Conservation (phyloP, 2,797 vertebrate genomes). For the Leptodactylus fallax region DNA sequence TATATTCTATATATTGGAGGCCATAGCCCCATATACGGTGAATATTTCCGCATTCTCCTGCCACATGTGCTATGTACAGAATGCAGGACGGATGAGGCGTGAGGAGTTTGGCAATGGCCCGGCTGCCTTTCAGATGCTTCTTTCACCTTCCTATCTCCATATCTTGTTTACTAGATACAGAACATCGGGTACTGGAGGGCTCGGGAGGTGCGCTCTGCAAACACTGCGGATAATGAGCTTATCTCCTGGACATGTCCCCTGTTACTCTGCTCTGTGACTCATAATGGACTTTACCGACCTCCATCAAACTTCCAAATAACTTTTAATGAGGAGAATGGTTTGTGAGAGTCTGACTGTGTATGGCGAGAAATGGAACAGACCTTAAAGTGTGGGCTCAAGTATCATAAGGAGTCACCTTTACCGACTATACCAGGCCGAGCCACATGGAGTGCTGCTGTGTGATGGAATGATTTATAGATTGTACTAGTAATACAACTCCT, state of each 20-base stretch:
- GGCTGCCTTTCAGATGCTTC: no score
- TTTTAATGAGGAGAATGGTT: not conserved
- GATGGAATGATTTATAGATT: not conserved
- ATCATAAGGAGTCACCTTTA: no score
- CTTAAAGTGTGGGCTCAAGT: no score
- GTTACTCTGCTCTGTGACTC: not conserved
- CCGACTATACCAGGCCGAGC: not conserved
- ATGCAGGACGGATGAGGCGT: no score
- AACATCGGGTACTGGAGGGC: not conserved
- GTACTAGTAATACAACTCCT: not conserved
- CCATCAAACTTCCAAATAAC: not conserved
- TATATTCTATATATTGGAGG: no score
- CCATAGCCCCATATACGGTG: no score
- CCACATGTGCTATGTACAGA: no score
- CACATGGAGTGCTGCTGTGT: not conserved
- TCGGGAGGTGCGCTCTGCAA: not conserved
- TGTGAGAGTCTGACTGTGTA: not conserved
- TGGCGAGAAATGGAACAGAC: no score
- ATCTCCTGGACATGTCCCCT: not conserved
- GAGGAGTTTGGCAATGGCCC: no score
- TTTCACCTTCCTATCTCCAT: slow-evolving; percentile 14
- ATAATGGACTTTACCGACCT: not conserved
- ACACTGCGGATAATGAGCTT: slow-evolving; percentile 28
- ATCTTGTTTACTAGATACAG: slow-evolving; percentile 4
- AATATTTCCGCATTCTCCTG: no score